Conservation (phyloP, 2,113 vertebrate species). For the Alethe diademata region DNA sequence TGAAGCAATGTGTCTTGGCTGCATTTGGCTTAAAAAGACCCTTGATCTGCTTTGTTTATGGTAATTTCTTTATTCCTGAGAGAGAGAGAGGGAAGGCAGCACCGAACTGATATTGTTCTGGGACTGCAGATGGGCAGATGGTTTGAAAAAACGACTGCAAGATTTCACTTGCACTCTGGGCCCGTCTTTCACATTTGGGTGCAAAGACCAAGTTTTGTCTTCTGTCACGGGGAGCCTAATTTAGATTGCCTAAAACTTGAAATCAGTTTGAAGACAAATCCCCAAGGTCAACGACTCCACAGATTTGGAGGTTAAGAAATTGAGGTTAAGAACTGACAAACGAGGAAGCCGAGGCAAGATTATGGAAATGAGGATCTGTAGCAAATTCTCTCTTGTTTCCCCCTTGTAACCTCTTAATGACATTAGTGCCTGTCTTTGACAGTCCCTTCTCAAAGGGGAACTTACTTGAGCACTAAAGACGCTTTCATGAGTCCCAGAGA, state of each 20-base stretch:
- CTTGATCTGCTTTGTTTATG: conserved; percentile 65
- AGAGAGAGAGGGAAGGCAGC: conserved; percentile 39
- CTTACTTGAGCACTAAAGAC: conserved; percentile 15
- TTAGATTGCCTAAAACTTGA: conserved; percentile 58
- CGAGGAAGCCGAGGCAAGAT: conserved; percentile 52
- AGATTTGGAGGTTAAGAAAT: conserved; percentile 66
- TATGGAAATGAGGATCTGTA: conserved; percentile 65
- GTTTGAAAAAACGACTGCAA: conserved; percentile 60
- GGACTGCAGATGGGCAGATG: conserved; percentile 66
- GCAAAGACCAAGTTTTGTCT: conserved; percentile 61
- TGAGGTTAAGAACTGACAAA: conserved; percentile 70
- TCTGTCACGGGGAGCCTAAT: conserved; percentile 44
- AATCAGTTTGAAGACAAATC: conserved; percentile 62
- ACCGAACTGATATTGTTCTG: conserved; percentile 55
- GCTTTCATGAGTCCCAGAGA: conserved; percentile 46
- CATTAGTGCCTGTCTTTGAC: conserved; percentile 47
- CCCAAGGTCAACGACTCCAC: conserved; percentile 21
- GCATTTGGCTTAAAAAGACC: conserved; percentile 51
- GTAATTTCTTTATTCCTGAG: conserved; percentile 63
- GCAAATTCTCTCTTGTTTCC: conserved; percentile 60
- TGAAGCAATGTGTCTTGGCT: conserved; percentile 34
- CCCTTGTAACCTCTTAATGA: conserved; percentile 66
- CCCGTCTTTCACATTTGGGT: conserved; percentile 68
- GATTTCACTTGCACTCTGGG: conserved; percentile 65
- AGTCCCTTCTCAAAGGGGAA: conserved; percentile 28